Evolutionary conservation across 1,140 invertebrate genomes (phyloP), one percentile per base, ranked within the genome.

Genomic region (Orius insidiosus): DNA sequence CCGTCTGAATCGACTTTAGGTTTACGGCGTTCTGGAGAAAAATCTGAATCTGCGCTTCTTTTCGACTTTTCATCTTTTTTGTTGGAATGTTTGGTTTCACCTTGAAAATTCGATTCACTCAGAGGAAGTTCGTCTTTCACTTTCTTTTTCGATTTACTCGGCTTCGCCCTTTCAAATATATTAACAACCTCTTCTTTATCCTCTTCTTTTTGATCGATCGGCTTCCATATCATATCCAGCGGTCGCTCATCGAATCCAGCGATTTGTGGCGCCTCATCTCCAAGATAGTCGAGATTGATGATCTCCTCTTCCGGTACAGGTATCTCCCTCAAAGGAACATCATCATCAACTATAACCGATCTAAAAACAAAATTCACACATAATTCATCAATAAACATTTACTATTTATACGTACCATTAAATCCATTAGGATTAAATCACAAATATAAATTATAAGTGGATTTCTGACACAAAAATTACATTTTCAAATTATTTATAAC

Each of bases 231-330:
- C 1, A 85, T 60, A 54, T 79, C 72, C 19, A 72, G 70, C 10
- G 78, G 80, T 53, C 84, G 68, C 37, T 94, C 88, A 63, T 94
- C 89, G 49, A 94, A 72, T 30, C 80, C 87, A n/a, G 80, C 87
- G 53, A 94, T 78, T 60, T 85, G 80, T 5, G 89, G 89, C 0
- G 80, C 84, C 65, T 92, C 84, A 58, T 94, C 88, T 16, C 74
- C 75, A 14, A 72, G 61, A 30, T 72, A 69, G 24, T 74, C 59
- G 5, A 85, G 67, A 47, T 85, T 77, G 37, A 80, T 63, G 53
- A 83, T 75, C 49, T 77, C 72, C 50, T 76, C 73, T 46, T 75
- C 69, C 0, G 75, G 56, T 9, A 68, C 60, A 15, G 68, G 58
- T n/a, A 80, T 63, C 39, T 73, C 72, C 6, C 68, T 67, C 5